Conservation (phyloP, 2,113 vertebrate species). For the Oxyura jamaicensis region DNA sequence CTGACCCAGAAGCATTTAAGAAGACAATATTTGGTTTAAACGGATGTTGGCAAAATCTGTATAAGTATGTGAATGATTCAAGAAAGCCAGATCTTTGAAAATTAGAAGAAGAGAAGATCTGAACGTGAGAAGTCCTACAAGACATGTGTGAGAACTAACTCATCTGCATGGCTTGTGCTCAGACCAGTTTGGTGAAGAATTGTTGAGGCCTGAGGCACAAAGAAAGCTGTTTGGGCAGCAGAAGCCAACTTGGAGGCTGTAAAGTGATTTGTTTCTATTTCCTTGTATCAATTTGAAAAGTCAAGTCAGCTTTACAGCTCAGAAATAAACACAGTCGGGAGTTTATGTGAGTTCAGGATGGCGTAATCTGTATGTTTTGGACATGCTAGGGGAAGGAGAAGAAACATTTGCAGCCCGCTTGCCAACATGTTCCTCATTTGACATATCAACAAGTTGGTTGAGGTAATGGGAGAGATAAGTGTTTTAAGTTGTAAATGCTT, state of each 20-base stretch:
- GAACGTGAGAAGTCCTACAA: neutral
- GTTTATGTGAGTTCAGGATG: slow-evolving; percentile 32
- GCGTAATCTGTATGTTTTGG: slow-evolving; percentile 45
- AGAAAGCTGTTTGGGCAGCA: slow-evolving; percentile 48
- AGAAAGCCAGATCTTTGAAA: neutral
- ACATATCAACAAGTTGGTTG: slow-evolving; percentile 22
- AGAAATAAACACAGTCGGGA: slow-evolving; percentile 38
- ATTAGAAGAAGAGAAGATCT: neutral
- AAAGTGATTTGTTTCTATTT: slow-evolving; percentile 57
- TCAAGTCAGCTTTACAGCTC: slow-evolving; percentile 32
- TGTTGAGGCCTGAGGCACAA: slow-evolving; percentile 34
- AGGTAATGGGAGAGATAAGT: slow-evolving; percentile 62
- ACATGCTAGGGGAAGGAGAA: slow-evolving; percentile 5
- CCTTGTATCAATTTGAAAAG: slow-evolving; percentile 34
- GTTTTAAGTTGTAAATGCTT: slow-evolving; percentile 15
- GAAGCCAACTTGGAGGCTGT: slow-evolving; percentile 52
- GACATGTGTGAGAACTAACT: neutral
- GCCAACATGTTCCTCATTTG: slow-evolving; percentile 11
- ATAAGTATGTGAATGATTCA: neutral
- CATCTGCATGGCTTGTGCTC: neutral
- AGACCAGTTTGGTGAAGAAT: neutral
- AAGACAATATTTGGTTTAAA: neutral
- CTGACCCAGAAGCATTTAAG: neutral
- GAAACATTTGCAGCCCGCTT: slow-evolving; percentile 36
- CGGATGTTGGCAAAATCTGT: neutral